Conservation (phyloP, 2,113 vertebrate genomes). For the Falco punctatus region DNA sequence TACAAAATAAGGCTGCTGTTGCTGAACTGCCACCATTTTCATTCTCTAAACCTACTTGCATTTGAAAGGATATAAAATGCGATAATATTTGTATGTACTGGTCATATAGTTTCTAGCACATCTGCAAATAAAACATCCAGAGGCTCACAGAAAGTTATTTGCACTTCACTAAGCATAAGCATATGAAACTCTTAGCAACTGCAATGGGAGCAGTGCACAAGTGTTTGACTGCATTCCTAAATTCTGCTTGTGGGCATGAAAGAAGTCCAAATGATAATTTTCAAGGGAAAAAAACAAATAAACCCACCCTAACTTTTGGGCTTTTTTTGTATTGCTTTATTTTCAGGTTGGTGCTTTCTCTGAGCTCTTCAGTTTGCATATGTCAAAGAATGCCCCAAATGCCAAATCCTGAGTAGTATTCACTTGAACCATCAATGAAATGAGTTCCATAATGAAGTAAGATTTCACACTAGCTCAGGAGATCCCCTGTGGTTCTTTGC, state of each 20-base stretch:
- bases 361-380: neutral
- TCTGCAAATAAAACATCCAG: neutral
- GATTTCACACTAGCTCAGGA: neutral
- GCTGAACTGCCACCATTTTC: neutral
- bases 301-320: accelerated
- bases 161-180: neutral
- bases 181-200: neutral
- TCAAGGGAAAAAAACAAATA: neutral
- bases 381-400: neutral
- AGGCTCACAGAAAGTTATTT: neutral
- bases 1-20: neutral
- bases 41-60: neutral
- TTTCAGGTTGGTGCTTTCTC: neutral
- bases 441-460: neutral
- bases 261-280: neutral
- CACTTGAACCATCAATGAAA: neutral
- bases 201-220: neutral
- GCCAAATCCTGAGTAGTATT: neutral
- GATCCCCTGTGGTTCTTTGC: neutral
- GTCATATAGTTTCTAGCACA: neutral
- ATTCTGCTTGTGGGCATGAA: neutral
- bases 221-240: neutral
- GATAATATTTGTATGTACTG: neutral
- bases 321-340: neutral
- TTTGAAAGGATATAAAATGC: neutral